phyloP scores from a whole-genome alignment of 2,113 vertebrate species.

The Zosterops lateralis region DNA sequence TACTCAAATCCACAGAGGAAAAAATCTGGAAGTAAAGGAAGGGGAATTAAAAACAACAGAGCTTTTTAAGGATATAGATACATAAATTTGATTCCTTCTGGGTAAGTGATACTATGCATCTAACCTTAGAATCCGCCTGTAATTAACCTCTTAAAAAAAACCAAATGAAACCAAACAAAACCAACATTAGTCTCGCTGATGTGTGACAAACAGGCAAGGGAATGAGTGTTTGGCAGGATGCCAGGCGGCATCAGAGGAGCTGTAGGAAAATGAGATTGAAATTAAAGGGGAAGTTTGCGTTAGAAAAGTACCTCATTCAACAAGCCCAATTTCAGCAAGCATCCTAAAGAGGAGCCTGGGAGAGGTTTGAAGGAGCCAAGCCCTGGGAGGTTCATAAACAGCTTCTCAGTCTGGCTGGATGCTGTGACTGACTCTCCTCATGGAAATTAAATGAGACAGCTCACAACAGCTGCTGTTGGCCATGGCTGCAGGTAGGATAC shows the following conservation, averaged over 20 bases:
- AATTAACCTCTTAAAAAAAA: constrained; percentile 35
- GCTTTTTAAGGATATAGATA: not conserved
- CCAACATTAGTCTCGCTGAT: not conserved
- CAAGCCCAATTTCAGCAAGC: accelerated
- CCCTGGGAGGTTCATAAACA: not conserved
- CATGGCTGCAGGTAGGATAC: not conserved
- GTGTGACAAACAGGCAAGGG: not conserved
- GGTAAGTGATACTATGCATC: not conserved
- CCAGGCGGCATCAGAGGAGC: not conserved
- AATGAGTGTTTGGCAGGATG: not conserved
- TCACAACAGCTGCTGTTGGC: not conserved
- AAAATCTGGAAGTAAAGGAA: not conserved
- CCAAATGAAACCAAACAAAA: not conserved
- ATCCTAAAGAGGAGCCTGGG: not conserved
- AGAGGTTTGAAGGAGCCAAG: not conserved
- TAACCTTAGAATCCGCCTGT: constrained; percentile 12
- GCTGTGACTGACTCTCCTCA: not conserved
- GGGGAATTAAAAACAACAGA: not conserved
- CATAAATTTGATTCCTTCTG: not conserved
- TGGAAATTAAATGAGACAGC: not conserved
- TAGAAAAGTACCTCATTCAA: not conserved
- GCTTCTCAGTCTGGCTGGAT: not conserved
- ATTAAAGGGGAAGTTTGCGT: constrained; percentile 5
- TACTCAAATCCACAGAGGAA: not conserved
- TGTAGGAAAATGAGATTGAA: not conserved